These are phyloP conservation scores for Equus przewalskii DNA, from an alignment of 2,113 vertebrate species.

Conservation along the genomic window DNA sequence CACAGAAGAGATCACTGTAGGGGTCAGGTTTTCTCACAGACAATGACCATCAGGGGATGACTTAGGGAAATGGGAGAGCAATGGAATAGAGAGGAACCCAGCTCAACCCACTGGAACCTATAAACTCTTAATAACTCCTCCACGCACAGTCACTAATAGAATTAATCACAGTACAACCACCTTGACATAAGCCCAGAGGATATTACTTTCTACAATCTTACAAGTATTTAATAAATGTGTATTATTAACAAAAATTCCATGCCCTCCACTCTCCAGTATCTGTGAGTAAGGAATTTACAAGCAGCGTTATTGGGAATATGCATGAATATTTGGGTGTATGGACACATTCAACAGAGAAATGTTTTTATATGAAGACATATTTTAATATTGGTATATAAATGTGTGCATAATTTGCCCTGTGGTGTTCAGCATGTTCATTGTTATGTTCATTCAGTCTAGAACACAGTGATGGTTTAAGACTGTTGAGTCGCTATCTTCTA, in stretches of 20 bases:
- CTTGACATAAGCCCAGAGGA: background rate
- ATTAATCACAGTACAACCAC: background rate
- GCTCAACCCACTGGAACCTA: background rate
- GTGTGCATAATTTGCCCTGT: background rate
- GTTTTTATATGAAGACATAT: background rate
- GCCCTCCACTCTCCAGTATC: background rate
- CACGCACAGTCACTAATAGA: background rate
- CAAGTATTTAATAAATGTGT: slow-evolving; percentile 4
- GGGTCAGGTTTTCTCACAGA: background rate
- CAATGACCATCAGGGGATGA: background rate
- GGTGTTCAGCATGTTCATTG: background rate
- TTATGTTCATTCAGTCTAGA: background rate
- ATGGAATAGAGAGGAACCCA: background rate
- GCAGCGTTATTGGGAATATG: background rate
- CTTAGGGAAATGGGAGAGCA: background rate
- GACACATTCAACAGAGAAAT: background rate
- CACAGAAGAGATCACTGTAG: background rate
- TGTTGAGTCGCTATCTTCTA: background rate
- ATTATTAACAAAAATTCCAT: slow-evolving; percentile 63
- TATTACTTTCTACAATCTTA: background rate
- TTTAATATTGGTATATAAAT: background rate
- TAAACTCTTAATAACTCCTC: background rate
- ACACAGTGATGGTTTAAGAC: background rate
- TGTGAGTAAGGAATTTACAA: slow-evolving; percentile 59
- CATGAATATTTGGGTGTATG: background rate